A percentile compares a stretch with the other conserved stretches of the same genome.
Conservation (phyloP, 1,140 invertebrate genomes). For the Trichoplusia ni region DNA sequence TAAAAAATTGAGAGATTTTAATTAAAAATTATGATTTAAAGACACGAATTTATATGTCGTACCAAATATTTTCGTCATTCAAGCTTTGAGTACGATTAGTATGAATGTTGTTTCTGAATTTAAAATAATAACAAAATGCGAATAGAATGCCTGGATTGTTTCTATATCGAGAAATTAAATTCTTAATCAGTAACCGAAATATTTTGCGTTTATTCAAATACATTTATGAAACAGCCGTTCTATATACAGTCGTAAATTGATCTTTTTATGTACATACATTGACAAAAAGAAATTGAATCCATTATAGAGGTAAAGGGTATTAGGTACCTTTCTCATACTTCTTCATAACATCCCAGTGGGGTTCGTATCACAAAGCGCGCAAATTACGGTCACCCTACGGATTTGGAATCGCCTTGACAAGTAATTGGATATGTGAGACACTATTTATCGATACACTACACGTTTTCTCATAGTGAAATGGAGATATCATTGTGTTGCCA, state of each 20-base stretch:
- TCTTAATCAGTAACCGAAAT: no score
- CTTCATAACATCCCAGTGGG: slow-evolving; percentile 43
- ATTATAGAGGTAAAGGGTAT: slow-evolving; percentile 7
- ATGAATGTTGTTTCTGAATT: no score
- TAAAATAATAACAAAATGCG: no score
- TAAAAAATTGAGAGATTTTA: no score
- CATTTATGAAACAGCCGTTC: no score
- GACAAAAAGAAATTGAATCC: background rate
- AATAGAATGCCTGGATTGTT: no score
- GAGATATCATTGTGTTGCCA: background rate
- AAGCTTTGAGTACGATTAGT: no score
- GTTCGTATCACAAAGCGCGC: slow-evolving; percentile 51
- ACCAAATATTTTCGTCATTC: no score
- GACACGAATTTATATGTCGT: no score
- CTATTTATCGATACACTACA: slow-evolving; percentile 54
- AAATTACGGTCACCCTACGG: slow-evolving; percentile 39
- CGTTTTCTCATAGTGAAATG: slow-evolving; percentile 36
- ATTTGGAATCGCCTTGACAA: slow-evolving; percentile 58
- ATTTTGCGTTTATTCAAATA: background rate
- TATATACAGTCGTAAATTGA: no score
- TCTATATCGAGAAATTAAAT: no score
- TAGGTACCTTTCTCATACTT: slow-evolving; percentile 38
- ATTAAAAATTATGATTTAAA: no score
- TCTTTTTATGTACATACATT: slow-evolving; percentile 17
- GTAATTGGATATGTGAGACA: slow-evolving; percentile 69